Conservation (phyloP, 2,888 invertebrate genomes). For the Clistopyga incitator region DNA sequence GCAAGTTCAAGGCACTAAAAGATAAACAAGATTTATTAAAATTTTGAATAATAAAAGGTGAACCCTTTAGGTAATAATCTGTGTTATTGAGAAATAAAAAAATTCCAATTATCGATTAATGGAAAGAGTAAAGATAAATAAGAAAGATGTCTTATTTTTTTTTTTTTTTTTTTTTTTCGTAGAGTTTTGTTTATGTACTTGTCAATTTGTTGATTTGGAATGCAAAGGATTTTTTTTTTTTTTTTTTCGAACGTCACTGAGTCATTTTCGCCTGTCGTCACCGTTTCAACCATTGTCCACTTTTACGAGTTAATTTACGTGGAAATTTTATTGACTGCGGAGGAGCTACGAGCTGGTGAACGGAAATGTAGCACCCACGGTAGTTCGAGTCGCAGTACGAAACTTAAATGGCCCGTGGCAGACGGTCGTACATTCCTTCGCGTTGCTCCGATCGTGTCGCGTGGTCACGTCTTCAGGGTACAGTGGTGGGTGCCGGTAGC, state of each 20-base stretch:
- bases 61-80: too few relatives aligned
- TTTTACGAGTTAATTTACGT: conserved; percentile 58
- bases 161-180: background rate
- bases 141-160: background rate
- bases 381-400: conserved; percentile 47
- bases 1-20: too few relatives aligned
- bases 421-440: conserved; percentile 65
- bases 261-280: conserved; percentile 20
- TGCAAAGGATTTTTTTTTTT: background rate
- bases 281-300: conserved; percentile 33
- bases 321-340: conserved; percentile 43
- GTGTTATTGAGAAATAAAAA: too few relatives aligned
- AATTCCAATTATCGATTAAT: too few relatives aligned
- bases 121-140: too few relatives aligned
- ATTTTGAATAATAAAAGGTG: too few relatives aligned
- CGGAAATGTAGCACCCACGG: conserved; percentile 62
- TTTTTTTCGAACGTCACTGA: background rate
- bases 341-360: conserved; percentile 23
- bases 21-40: too few relatives aligned
- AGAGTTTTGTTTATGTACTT: background rate
- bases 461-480: conserved; percentile 61
- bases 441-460: conserved; percentile 57
- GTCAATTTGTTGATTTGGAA: conserved; percentile 3
- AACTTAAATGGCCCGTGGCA: conserved; percentile 64
- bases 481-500: background rate